Evolutionary conservation across 2,113 vertebrate species (phyloP).

Genomic region (Hassar affinis): DNA sequence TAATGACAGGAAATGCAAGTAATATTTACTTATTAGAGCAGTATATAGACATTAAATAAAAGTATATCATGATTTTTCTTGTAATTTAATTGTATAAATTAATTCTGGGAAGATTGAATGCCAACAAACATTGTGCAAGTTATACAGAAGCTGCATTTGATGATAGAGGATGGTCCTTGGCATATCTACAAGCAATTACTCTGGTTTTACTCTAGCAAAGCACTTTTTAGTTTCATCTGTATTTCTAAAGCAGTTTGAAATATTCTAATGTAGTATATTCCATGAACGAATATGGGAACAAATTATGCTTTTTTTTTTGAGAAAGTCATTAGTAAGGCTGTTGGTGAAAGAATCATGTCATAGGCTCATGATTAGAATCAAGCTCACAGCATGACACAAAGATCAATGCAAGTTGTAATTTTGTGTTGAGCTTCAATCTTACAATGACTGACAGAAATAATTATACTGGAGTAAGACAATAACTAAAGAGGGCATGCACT

Average conservation of each 20-base stretch:
- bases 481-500: constrained; percentile 51
- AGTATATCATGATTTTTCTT: neutral
- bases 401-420: constrained; percentile 61
- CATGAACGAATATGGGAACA: too few relatives aligned
- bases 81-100: neutral
- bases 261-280: neutral
- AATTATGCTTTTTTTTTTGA: neutral
- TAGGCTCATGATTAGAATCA: constrained; percentile 38
- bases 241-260: neutral
- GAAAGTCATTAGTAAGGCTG: constrained; percentile 9
- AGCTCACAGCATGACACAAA: constrained; percentile 38
- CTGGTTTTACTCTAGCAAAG: neutral
- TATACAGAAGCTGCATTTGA: constrained; percentile 33
- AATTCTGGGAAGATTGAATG: constrained; percentile 42
- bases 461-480: constrained; percentile 56
- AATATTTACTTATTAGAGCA: neutral
- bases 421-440: constrained; percentile 44
- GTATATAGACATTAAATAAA: neutral
- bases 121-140: constrained; percentile 40
- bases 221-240: neutral
- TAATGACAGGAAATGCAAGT: too few relatives aligned
- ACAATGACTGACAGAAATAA: constrained; percentile 59
- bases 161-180: constrained; percentile 39
- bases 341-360: constrained; percentile 22
- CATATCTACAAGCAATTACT: constrained; percentile 39